These are phyloP conservation scores for Glossophaga mutica DNA, from an alignment of 2,797 vertebrate genomes.

Conservation along the genomic window DNA sequence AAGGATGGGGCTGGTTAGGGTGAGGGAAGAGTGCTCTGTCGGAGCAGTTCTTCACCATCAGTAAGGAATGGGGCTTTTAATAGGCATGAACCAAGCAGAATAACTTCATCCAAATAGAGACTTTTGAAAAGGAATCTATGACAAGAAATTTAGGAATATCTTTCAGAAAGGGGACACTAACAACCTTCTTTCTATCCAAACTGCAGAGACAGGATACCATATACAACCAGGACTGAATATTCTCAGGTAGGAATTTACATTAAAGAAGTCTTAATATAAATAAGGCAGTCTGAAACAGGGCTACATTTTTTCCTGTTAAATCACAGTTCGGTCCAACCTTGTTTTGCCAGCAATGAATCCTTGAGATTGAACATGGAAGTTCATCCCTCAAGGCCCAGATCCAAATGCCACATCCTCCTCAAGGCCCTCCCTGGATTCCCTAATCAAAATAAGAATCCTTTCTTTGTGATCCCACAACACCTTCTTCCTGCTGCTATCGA, in stretches of 20 bases:
- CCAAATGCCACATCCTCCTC: neutral
- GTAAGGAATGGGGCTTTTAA: constrained; percentile 30
- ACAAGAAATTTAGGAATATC: neutral
- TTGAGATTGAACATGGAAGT: neutral
- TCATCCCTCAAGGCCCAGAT: neutral
- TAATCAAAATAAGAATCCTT: neutral
- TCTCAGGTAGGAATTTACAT: neutral
- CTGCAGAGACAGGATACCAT: neutral
- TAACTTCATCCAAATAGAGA: neutral
- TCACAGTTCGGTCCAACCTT: neutral
- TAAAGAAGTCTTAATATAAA: neutral
- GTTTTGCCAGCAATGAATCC: neutral
- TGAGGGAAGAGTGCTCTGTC: neutral
- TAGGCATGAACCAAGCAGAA: neutral
- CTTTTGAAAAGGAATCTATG: constrained; percentile 23
- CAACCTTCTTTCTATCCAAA: neutral
- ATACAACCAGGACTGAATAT: neutral
- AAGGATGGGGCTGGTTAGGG: neutral
- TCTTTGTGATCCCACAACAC: neutral
- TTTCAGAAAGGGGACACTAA: neutral
- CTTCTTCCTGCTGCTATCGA: neutral
- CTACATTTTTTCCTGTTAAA: neutral
- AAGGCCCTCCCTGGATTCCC: neutral
- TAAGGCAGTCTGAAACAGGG: neutral
- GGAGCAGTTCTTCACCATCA: neutral